Base-by-base conservation (phyloP, 2,888 invertebrate genomes). In the Dynastes maya region DNA sequence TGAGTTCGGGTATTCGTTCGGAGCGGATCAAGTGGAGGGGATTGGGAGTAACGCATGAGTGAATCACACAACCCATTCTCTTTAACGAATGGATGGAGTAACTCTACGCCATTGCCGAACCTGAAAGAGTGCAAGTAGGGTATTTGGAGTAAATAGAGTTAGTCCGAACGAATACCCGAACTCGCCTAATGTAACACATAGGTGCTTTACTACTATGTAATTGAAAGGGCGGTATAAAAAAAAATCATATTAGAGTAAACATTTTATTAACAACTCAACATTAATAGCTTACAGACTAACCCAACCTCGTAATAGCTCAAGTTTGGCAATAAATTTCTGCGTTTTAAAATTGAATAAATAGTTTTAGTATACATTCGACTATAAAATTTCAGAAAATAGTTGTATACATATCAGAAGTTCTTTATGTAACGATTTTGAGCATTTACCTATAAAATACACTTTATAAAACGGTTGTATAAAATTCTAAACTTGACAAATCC, bases 251-350 rank as follows among this genome's bases (percentile, higher is more conserved):
- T 16, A 58, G 51, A 55, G 58, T 68, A 77, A 68, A 67, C 40
- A 77, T 78, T 78, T 76, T 78, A 78, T 78, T 78, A 78, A 78
- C 78, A 78, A 78, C 78, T 78, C 78, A 78, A 78, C 78, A 76
- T 75, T 68, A 77, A 78, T 78, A 78, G 75, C 76, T 75, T 78
- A 78, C 78, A 78, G 51, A 70, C 61, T 75, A 70, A 76, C 76
- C 78, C 78, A 78, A 78, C 78, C 78, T 78, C 78, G 40, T 61
- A 78, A 61, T 70, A 71, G 27, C 29, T 75, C 65, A 78, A 75
- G 53, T 68, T 78, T 76, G 75, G 78, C 76, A 78, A 70, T 78
- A 67, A 58, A 76, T 55, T 67, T 76, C 49, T 76, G 49, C 51
- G 55, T 27, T 11, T 49, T 29, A 63, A 74, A 45, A 37, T 5